These are phyloP conservation scores for Poliocrania exsul DNA, from an alignment of 2,797 vertebrate species.

Conservation along the genomic window DNA sequence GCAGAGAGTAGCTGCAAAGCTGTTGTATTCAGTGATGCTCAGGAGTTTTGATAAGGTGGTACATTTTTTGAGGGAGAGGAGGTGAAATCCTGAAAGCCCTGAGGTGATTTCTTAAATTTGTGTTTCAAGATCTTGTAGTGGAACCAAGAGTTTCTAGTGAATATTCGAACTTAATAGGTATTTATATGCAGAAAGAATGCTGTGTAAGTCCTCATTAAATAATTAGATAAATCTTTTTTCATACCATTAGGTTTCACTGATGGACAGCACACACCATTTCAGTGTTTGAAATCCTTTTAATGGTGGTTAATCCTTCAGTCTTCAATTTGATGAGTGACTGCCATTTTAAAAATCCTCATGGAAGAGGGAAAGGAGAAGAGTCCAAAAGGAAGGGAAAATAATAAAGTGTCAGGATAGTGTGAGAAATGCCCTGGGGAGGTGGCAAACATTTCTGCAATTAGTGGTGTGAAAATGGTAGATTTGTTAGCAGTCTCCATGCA, in stretches of 20 bases:
- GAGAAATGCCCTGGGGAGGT: conserved; percentile 56
- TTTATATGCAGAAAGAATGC: not conserved
- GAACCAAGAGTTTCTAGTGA: not conserved
- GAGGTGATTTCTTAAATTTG: not conserved
- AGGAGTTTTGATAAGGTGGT: not conserved
- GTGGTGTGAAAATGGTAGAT: conserved; percentile 52
- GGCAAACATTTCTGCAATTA: conserved; percentile 61
- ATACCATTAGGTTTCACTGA: not conserved
- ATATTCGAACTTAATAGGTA: not conserved
- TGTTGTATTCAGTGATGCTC: not conserved
- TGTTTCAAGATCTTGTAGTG: not conserved
- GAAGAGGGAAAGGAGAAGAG: not conserved
- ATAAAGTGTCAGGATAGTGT: conserved; percentile 11
- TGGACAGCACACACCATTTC: not conserved
- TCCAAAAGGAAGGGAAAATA: not conserved
- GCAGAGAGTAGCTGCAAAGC: not conserved
- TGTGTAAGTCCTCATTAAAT: not conserved
- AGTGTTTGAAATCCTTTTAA: not conserved
- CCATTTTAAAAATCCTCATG: not conserved
- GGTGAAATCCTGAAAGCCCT: not conserved
- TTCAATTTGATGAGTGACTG: not conserved
- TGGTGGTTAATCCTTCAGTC: not conserved
- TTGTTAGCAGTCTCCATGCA: not conserved
- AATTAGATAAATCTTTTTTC: not conserved
- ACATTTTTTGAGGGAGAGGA: not conserved